These are phyloP conservation scores for Deladenus siricidicola DNA, from an alignment of 2,888 invertebrate species.

Conservation along the genomic window DNA sequence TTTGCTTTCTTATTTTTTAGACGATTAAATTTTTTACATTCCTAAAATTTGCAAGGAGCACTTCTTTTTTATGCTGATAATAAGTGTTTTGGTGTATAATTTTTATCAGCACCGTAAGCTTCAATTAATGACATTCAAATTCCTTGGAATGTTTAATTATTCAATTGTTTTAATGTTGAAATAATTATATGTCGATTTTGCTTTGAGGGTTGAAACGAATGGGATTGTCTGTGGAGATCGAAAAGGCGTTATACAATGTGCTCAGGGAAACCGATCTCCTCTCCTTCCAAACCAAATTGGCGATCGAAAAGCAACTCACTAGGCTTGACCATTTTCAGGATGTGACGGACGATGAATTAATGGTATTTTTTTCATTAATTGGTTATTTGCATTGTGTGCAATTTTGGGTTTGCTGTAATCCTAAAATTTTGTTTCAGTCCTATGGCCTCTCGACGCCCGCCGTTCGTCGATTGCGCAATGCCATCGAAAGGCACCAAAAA, in stretches of 20 bases:
- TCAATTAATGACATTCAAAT: too few species aligned
- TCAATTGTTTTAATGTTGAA: too few species aligned
- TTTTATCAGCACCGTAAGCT: too few species aligned
- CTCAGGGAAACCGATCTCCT: slow-evolving; percentile 38
- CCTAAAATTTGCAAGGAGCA: too few species aligned
- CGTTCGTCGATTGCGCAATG: slow-evolving; percentile 28
- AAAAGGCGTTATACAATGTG: slow-evolving; percentile 39
- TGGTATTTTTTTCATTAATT: slow-evolving; percentile 22
- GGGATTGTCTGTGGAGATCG: slow-evolving; percentile 22
- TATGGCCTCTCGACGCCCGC: slow-evolving; percentile 32
- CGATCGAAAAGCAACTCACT: slow-evolving; percentile 64
- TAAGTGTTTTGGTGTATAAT: too few species aligned
- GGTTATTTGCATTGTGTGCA: slow-evolving; percentile 7
- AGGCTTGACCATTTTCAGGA: slow-evolving; percentile 89
- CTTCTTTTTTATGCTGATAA: too few species aligned
- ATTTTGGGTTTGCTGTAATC: neutral
- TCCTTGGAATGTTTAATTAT: too few species aligned
- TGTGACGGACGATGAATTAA: slow-evolving; percentile 70
- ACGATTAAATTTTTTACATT: too few species aligned
- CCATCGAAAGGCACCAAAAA: slow-evolving; percentile 24
- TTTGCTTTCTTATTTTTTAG: too few species aligned
- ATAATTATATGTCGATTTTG: neutral
- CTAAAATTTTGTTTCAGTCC: slow-evolving; percentile 21
- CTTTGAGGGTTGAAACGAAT: neutral
- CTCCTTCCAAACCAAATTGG: slow-evolving; percentile 33